Conservation (phyloP, 2,888 invertebrate species). For the Rhopalosiphum nymphaeae region DNA sequence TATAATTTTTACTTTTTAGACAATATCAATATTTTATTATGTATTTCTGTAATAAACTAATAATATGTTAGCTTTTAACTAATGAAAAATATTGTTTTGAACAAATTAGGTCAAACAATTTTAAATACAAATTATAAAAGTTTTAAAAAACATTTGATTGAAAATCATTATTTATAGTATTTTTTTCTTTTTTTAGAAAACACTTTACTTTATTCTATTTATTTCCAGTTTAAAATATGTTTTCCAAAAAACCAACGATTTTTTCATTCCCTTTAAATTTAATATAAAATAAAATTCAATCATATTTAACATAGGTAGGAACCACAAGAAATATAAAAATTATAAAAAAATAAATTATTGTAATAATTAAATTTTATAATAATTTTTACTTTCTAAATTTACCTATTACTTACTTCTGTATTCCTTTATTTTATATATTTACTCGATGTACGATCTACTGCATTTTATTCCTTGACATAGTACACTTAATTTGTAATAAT, state of each 20-base stretch:
- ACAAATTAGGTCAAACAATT: not conserved
- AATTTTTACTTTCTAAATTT: too few relatives aligned
- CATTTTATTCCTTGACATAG: too few relatives aligned
- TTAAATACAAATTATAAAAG: not conserved
- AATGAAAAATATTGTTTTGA: not conserved
- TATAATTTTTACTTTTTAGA: not conserved
- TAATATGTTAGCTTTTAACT: not conserved
- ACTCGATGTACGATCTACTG: too few relatives aligned
- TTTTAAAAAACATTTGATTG: too few relatives aligned
- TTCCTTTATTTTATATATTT: too few relatives aligned
- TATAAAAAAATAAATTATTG: too few relatives aligned
- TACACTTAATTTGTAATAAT: too few relatives aligned
- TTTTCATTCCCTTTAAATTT: not conserved
- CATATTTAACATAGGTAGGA: not conserved
- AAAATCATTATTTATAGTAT: not conserved
- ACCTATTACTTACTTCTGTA: too few relatives aligned
- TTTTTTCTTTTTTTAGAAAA: not conserved
- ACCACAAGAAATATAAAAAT: too few relatives aligned
- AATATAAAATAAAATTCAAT: not conserved
- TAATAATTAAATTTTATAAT: too few relatives aligned
- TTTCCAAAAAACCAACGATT: not conserved
- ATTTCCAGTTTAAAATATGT: not conserved
- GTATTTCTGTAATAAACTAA: not conserved
- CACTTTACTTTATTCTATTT: not conserved
- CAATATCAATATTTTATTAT: not conserved